Percentiles rank a stretch among this genome's conserved stretches.
These are phyloP conservation scores for Tethya wilhelma DNA, from an alignment of 37 sponge, comb jelly and placozoan genomes.

Conservation along the genomic window DNA sequence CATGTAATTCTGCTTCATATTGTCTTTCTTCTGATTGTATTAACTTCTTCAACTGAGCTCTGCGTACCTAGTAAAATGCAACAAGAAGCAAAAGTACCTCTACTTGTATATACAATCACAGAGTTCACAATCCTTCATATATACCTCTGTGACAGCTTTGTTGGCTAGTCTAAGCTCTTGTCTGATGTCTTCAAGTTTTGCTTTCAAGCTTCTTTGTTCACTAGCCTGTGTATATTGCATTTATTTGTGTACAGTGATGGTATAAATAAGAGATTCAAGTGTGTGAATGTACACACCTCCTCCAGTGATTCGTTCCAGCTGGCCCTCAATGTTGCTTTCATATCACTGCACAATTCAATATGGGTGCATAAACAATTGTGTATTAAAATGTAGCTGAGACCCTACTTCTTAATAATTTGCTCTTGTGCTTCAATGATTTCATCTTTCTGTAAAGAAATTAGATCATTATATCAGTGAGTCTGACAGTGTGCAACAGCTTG, in stretches of 20 bases:
- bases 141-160: conserved; percentile 44
- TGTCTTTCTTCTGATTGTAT: conserved; percentile 38
- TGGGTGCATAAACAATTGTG: not conserved
- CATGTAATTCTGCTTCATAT: conserved; percentile 45
- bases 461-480: not conserved
- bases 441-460: conserved; percentile 17
- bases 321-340: conserved; percentile 33
- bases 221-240: conserved; percentile 32
- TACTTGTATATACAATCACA: not conserved
- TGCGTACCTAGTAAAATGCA: no score
- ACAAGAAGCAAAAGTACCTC: no score
- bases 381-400: not conserved
- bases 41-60: conserved; percentile 40
- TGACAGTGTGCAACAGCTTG: not conserved
- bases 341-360: conserved; percentile 15
- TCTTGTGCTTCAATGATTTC: conserved; percentile 40
- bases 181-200: conserved; percentile 26
- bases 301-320: conserved; percentile 48
- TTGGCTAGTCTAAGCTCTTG: conserved; percentile 53
- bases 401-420: conserved; percentile 26
- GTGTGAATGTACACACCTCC: conserved; percentile 17
- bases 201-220: conserved; percentile 40
- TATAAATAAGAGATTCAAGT: no score
- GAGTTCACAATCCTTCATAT: not conserved
- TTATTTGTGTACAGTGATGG: no score